Conservation (phyloP, 2,888 invertebrate species). For the Rhamphomyia laevipes region DNA sequence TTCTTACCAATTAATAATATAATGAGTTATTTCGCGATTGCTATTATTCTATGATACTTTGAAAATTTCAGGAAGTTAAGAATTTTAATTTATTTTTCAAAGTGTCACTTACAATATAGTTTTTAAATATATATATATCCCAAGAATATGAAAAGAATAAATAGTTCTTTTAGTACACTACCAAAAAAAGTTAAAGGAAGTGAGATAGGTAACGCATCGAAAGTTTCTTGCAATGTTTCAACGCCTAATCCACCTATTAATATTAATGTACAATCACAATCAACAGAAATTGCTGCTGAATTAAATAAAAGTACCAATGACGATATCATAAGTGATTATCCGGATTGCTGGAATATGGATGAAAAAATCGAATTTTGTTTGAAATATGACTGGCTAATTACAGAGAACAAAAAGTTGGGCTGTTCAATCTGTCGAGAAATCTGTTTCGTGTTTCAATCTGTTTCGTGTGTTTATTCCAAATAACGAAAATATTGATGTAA, state of each 20-base stretch:
- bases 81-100: slow-evolving; percentile 1
- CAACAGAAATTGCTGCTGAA: neutral
- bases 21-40: slow-evolving; percentile 1
- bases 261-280: slow-evolving; percentile 1
- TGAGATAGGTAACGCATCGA: neutral
- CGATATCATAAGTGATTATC: neutral
- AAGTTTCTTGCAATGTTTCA: neutral
- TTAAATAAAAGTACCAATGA: neutral
- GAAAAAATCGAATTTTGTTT: neutral
- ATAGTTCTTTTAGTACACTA: neutral
- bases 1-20: too few relatives aligned
- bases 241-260: neutral
- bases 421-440: slow-evolving; percentile 1
- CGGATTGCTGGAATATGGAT: neutral
- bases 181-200: neutral
- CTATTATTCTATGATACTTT: neutral
- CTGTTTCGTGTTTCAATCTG: neutral
- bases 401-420: slow-evolving; percentile 1
- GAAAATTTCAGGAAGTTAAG: neutral
- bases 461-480: neutral
- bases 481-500: neutral
- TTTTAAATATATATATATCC: neutral
- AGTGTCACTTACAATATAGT: slow-evolving; percentile 1
- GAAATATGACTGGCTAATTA: neutral
- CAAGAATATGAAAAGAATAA: slow-evolving; percentile 1